Evolutionary conservation across 35 echinoderm and acorn worm species (phyloP).

Genomic region (Amphiura filiformis): DNA sequence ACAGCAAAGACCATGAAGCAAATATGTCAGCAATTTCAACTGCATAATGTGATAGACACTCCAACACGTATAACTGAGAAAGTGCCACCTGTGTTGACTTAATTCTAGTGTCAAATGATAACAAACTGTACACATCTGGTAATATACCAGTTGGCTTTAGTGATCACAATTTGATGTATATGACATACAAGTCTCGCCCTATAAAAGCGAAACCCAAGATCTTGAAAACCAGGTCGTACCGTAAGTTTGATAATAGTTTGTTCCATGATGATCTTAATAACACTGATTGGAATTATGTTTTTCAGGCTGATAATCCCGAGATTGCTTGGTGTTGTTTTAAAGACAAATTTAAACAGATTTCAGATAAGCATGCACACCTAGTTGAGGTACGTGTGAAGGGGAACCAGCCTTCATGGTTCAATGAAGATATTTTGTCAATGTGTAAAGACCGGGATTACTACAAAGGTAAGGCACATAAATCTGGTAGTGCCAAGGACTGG

Average conservation of each 20-base stretch:
- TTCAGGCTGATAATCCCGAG: background rate
- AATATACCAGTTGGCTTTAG: slow-evolving; percentile 17
- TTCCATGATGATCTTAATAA: slow-evolving; percentile 14
- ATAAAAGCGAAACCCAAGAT: slow-evolving; percentile 14
- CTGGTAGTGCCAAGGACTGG: background rate
- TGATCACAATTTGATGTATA: slow-evolving; percentile 18
- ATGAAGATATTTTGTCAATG: slow-evolving; percentile 21
- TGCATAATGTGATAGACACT: slow-evolving; percentile 4
- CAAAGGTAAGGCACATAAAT: slow-evolving; percentile 20
- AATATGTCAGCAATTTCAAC: slow-evolving; percentile 9
- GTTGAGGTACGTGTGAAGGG: slow-evolving; percentile 17
- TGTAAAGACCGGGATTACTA: slow-evolving; percentile 14
- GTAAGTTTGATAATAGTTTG: slow-evolving; percentile 9
- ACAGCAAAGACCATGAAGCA: background rate
- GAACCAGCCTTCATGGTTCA: slow-evolving; percentile 18
- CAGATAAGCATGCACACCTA: slow-evolving; percentile 17
- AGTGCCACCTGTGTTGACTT: slow-evolving; percentile 22
- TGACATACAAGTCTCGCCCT: background rate
- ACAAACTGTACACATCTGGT: slow-evolving; percentile 6
- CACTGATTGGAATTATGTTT: background rate
- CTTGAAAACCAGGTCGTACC: slow-evolving; percentile 16
- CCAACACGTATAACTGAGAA: slow-evolving; percentile 16
- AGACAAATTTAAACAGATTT: background rate
- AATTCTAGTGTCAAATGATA: slow-evolving; percentile 10
- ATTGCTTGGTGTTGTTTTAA: slow-evolving; percentile 10